Conservation (phyloP, 2,113 vertebrate genomes). For the Merops nubicus region DNA sequence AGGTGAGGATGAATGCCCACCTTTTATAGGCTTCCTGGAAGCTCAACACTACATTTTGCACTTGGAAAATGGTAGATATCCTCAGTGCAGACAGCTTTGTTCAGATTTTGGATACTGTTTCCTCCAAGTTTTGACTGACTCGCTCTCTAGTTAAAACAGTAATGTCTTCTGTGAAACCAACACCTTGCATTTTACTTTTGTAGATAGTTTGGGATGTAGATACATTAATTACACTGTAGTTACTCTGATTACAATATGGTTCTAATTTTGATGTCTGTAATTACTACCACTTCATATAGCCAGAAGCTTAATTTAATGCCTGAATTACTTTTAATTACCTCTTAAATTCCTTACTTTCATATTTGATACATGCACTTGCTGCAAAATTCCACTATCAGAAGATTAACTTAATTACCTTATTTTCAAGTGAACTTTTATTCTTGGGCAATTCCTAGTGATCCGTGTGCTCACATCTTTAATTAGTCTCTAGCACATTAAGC, state of each 20-base stretch:
- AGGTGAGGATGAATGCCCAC: not conserved
- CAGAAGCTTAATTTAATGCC: conserved; percentile 66
- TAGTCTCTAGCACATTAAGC: not conserved
- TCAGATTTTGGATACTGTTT: not conserved
- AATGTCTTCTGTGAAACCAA: not conserved
- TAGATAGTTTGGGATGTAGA: not conserved
- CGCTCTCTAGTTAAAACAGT: not conserved
- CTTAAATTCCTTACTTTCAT: conserved; percentile 50
- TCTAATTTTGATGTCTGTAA: conserved; percentile 58
- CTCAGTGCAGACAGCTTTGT: not conserved
- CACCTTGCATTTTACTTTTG: not conserved
- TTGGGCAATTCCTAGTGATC: conserved; percentile 36
- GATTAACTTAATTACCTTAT: conserved; percentile 62
- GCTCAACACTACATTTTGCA: not conserved
- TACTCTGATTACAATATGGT: conserved; percentile 55
- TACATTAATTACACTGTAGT: conserved; percentile 45
- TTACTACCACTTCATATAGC: conserved; percentile 38
- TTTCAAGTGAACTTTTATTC: conserved; percentile 56
- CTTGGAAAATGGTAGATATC: not conserved
- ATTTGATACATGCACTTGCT: conserved; percentile 30
- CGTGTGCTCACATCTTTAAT: conserved; percentile 30
- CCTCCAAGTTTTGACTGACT: not conserved
- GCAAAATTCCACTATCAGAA: conserved; percentile 60
- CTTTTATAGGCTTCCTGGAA: not conserved
- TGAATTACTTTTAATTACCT: conserved; percentile 62